A percentile compares a stretch with the other conserved stretches of the same genome.
phyloP scores from a whole-genome alignment of 2,797 vertebrate genomes.

The Gymnothorax javanicus region DNA sequence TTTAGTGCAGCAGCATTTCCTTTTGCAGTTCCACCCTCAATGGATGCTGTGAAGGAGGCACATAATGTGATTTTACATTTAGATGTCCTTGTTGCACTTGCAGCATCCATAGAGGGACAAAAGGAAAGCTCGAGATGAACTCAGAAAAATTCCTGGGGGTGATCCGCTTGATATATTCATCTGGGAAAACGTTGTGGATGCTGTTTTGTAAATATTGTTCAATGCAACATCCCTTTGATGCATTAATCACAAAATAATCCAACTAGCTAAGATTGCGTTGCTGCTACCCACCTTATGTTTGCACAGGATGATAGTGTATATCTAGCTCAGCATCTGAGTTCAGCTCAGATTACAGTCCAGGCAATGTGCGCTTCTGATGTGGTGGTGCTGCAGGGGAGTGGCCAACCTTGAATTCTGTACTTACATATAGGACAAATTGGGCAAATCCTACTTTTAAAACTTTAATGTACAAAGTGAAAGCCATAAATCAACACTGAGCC shows the following conservation, averaged over 20 bases:
- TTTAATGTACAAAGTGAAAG: too few relatives aligned
- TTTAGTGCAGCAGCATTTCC: background rate
- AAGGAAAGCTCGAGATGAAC: background rate
- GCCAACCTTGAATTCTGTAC: too few relatives aligned
- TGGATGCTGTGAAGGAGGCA: background rate
- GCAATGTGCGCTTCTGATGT: too few relatives aligned
- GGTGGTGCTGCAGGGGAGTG: too few relatives aligned
- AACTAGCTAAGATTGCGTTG: background rate
- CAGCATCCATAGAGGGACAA: background rate
- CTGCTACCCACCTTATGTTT: too few relatives aligned
- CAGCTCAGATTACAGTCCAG: too few relatives aligned
- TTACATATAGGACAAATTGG: too few relatives aligned
- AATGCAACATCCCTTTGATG: background rate
- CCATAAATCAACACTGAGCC: too few relatives aligned
- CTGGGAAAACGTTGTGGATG: background rate
- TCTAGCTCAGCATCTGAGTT: too few relatives aligned
- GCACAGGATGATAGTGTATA: too few relatives aligned
- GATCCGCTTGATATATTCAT: background rate
- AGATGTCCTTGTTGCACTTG: background rate
- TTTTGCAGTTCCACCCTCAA: background rate
- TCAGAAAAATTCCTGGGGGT: background rate
- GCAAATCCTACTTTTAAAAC: too few relatives aligned
- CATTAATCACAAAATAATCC: background rate
- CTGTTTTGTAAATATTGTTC: background rate
- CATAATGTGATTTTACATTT: constrained; percentile 2